Conservation (phyloP, 1,140 invertebrate genomes). For the Drosophila orena region DNA sequence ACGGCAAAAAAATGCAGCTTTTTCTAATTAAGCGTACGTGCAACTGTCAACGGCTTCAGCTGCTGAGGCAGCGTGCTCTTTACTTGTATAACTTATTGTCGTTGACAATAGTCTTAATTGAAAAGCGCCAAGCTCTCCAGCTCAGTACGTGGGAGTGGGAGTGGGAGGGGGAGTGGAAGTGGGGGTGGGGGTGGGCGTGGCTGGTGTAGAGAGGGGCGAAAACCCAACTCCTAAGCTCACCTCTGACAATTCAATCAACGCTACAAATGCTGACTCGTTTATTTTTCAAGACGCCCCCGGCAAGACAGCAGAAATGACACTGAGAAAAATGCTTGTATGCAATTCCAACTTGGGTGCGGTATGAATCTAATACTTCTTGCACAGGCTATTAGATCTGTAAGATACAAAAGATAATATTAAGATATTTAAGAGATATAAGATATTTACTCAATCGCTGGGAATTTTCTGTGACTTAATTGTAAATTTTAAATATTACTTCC, state of each 20-base stretch:
- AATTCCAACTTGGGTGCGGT: too few relatives aligned
- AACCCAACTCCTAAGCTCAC: constrained; percentile 47
- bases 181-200: not conserved
- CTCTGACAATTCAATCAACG: constrained; percentile 80
- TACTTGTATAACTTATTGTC: constrained; percentile 77
- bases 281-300: constrained; percentile 56
- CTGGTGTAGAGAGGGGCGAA: constrained; percentile 3
- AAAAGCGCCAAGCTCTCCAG: constrained; percentile 43
- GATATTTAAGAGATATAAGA: too few relatives aligned
- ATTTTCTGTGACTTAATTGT: too few relatives aligned
- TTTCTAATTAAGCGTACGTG: constrained; percentile 83
- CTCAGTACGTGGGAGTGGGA: not conserved
- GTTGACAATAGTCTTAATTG: constrained; percentile 82
- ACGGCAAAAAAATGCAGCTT: constrained; percentile 48
- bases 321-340: not conserved
- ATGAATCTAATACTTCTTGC: too few relatives aligned
- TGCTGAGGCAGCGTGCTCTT: constrained; percentile 50
- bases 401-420: too few relatives aligned
- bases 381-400: too few relatives aligned
- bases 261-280: constrained; percentile 80
- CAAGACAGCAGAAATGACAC: constrained; percentile 14
- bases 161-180: not conserved
- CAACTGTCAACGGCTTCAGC: constrained; percentile 72
- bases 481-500: too few relatives aligned
- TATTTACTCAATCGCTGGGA: too few relatives aligned